A percentile compares a stretch with the other conserved stretches of the same genome.
Conservation (phyloP, 1,140 invertebrate species). For the Antheraea pernyi region DNA sequence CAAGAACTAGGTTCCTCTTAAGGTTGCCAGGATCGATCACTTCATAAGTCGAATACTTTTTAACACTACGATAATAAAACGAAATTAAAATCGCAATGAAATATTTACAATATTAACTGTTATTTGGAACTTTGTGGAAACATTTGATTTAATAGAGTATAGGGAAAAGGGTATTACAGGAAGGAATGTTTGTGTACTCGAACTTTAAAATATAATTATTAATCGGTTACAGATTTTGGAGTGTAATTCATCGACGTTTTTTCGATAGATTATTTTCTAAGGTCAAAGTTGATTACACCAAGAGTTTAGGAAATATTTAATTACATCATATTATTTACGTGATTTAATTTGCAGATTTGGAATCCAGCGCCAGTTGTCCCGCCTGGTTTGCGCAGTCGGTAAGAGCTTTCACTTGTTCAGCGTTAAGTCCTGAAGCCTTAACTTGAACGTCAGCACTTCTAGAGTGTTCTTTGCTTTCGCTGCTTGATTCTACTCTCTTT, state of each 20-base stretch:
- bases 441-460: slow-evolving; percentile 75
- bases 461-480: slow-evolving; percentile 72
- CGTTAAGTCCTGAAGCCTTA: slow-evolving; percentile 72
- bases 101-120: too few species aligned
- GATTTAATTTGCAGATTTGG: slow-evolving; percentile 65
- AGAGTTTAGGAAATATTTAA: not conserved
- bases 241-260: not conserved
- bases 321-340: slow-evolving; percentile 40
- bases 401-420: slow-evolving; percentile 70
- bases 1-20: too few species aligned
- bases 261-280: not conserved
- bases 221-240: not conserved
- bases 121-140: not conserved
- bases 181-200: slow-evolving; percentile 27
- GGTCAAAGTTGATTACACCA: not conserved
- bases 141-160: not conserved
- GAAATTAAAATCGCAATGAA: too few species aligned
- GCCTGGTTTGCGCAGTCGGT: slow-evolving; percentile 76
- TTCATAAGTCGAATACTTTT: too few species aligned
- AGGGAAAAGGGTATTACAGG: slow-evolving; percentile 7
- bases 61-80: too few species aligned
- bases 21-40: too few species aligned
- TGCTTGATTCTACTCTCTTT: slow-evolving; percentile 69
- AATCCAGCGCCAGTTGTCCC: slow-evolving; percentile 69
- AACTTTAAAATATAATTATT: slow-evolving; percentile 24